Evolutionary conservation across 1,140 invertebrate genomes (phyloP), one percentile per base, ranked within the genome.

Genomic region (Hesperophylax magnus): DNA sequence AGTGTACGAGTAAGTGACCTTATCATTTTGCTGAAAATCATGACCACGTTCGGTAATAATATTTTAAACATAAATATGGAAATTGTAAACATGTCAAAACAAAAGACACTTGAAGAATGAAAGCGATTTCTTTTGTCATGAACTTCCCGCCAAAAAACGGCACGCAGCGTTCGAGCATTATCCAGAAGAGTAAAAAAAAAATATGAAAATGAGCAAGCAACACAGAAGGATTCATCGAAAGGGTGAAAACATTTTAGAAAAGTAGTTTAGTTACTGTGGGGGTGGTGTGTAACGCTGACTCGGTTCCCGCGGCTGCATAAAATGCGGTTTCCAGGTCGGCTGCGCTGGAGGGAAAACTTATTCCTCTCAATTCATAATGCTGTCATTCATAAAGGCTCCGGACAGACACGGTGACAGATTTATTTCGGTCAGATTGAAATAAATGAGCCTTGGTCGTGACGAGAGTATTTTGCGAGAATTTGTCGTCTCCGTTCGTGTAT

Each of bases 391-490:
- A 71, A 79, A 71, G 77, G 76, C 53, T 58, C 52, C 58, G 77
- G 52, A 69, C 67, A 58, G 53, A 58, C 11, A 6, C 52, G 78
- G 63, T 79, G 78, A 79, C 78, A 65, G 78, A 79, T 79, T 79
- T 79, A 79, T 79, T 79, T 79, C 78, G 78, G 78, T 63, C 69
- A 79, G 67, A 79, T 79, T 79, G 78, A 79, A 79, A 79, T 74
- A 79, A 79, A 79, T 79, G 78, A 79, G 77, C 52, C n/a, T 34
- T 2, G 31, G 52, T 63, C 77, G 77, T 79, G 77, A 69, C 65
- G 63, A 63, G 65, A 53, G 77, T 79, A 71, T 79, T 78, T 78
- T 78, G 76, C 39, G 76, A 27, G 58, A 65, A 78, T 78, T 78
- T 78, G 76, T 78, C 76, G 58, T 63, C 72, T 56, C 76, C 31